Evolutionary conservation across 1,140 invertebrate genomes (phyloP).

Genomic region (Zaprionus taronus): DNA sequence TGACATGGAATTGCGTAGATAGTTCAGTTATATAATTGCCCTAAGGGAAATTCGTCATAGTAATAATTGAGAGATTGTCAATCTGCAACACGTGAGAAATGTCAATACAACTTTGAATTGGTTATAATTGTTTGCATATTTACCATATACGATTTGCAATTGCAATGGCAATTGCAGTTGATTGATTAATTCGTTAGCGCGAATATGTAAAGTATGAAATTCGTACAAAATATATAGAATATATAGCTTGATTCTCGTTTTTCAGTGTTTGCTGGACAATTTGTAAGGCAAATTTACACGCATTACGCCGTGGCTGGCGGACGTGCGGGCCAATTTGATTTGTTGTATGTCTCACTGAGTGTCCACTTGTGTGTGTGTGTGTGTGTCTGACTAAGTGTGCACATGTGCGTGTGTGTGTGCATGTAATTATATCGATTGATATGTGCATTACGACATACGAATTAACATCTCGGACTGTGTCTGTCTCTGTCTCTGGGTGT

Average conservation of each 20-base stretch:
- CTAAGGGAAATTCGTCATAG: background rate
- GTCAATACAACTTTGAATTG: background rate
- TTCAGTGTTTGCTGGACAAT: constrained; percentile 46
- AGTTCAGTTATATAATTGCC: background rate
- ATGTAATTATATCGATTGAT: constrained; percentile 38
- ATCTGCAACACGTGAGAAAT: background rate
- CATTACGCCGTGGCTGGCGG: constrained; percentile 4
- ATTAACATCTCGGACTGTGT: constrained; percentile 26
- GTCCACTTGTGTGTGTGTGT: too few species aligned
- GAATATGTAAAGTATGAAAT: constrained; percentile 48
- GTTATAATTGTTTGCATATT: constrained; percentile 25
- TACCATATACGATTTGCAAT: constrained; percentile 25
- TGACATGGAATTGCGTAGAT: background rate
- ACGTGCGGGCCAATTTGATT: constrained; percentile 33
- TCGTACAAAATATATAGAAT: constrained; percentile 18
- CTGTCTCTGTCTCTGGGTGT: constrained; percentile 35
- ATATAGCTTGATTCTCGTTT: constrained; percentile 26
- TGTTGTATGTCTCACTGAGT: too few species aligned
- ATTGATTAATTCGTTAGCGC: constrained; percentile 77
- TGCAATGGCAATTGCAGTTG: constrained; percentile 43
- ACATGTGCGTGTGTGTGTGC: background rate
- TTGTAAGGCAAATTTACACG: constrained; percentile 49
- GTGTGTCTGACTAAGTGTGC: too few species aligned
- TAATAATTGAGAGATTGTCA: background rate
- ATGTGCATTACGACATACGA: constrained; percentile 44